Percentiles rank a stretch among this genome's conserved stretches.
Evolutionary conservation across 2,888 invertebrate species (phyloP).

Genomic region (Caenorhabditis sp.): DNA sequence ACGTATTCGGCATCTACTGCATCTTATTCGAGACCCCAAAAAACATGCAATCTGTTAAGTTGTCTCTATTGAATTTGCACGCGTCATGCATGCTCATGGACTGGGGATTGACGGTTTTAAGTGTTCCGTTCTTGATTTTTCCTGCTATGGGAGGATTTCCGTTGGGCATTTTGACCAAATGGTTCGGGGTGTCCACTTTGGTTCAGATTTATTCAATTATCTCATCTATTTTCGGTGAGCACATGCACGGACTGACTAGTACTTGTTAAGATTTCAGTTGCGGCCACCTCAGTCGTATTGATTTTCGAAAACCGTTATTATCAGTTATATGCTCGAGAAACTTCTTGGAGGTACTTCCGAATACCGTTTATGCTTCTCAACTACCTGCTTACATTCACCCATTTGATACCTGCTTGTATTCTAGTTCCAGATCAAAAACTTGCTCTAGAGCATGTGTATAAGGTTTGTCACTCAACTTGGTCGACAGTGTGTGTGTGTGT

Average conservation of each 20-base stretch:
- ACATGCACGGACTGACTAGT: too few relatives aligned
- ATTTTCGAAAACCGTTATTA: slow-evolving; percentile 18
- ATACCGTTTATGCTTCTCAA: not conserved
- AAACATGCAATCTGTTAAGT: not conserved
- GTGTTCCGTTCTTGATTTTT: not conserved
- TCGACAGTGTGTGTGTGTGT: too few relatives aligned
- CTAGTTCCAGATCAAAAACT: slow-evolving; percentile 12
- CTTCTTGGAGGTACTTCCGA: not conserved
- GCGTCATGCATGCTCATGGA: not conserved
- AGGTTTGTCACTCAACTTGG: too few relatives aligned
- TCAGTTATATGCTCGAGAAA: not conserved
- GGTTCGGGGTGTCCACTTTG: not conserved
- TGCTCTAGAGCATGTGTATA: too few relatives aligned
- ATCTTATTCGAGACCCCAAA: not conserved
- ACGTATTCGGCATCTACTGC: slow-evolving; percentile 11
- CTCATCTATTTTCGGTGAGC: slow-evolving; percentile 3
- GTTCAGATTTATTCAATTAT: slow-evolving; percentile 4
- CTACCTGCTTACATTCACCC: not conserved
- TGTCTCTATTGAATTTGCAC: not conserved
- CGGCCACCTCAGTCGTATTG: not conserved
- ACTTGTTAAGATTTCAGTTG: slow-evolving; percentile 15
- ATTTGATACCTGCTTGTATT: too few relatives aligned
- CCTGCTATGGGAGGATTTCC: slow-evolving; percentile 9
- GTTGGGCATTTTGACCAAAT: not conserved
- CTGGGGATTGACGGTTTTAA: slow-evolving; percentile 4